Evolutionary conservation across 2,888 invertebrate genomes (phyloP).

Genomic region (Odontocerum albicorne): DNA sequence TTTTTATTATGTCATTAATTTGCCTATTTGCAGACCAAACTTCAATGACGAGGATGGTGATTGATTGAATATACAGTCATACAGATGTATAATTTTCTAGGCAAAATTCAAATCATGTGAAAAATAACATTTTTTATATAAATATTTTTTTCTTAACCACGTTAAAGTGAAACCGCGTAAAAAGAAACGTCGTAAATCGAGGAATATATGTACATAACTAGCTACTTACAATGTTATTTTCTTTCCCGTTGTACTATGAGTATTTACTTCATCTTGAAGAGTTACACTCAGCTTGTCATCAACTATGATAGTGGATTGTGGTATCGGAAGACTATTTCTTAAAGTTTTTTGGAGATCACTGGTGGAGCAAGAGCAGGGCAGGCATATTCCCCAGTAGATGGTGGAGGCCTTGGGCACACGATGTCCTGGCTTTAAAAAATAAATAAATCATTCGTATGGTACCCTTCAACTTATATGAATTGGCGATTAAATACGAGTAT

Average conservation of each 20-base stretch:
- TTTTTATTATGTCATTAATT: no score
- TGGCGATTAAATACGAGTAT: neutral
- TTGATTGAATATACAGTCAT: no score
- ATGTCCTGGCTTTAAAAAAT: slow-evolving; percentile 55
- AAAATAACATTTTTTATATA: no score
- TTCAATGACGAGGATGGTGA: no score
- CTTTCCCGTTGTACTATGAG: slow-evolving; percentile 51
- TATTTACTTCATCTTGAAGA: slow-evolving; percentile 43
- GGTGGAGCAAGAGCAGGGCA: slow-evolving; percentile 58
- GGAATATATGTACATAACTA: no score
- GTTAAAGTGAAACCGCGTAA: no score
- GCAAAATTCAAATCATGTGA: no score
- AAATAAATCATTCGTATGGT: slow-evolving; percentile 1
- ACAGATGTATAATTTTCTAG: no score
- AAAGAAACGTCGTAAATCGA: no score
- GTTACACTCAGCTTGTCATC: slow-evolving; percentile 54
- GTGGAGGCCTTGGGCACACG: slow-evolving; percentile 60
- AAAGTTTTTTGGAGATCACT: slow-evolving; percentile 56
- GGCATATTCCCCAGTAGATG: slow-evolving; percentile 61
- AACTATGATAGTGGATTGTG: slow-evolving; percentile 48
- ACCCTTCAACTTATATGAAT: no score
- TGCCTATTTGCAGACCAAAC: no score
- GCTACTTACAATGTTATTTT: slow-evolving; percentile 53
- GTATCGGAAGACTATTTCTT: slow-evolving; percentile 44
- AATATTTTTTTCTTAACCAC: no score